Evolutionary conservation across 2,797 vertebrate species (phyloP).

Genomic region (Myripristis murdjan): DNA sequence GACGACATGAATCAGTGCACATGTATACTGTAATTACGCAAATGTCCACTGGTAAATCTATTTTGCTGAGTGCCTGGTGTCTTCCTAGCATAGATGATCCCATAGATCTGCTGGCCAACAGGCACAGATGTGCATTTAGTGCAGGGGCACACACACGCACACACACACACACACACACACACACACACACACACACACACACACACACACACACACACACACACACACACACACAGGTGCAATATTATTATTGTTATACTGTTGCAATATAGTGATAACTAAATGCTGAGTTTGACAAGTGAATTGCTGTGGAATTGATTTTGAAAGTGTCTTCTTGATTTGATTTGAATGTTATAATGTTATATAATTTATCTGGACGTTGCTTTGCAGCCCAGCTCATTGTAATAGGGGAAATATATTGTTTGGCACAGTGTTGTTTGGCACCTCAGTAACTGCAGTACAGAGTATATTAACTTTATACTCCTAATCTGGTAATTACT

Average conservation of each 20-base stretch:
- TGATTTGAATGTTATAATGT: no score
- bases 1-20: slow-evolving; percentile 55
- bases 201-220: slow-evolving; percentile 8
- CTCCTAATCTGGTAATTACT: no score
- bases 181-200: slow-evolving; percentile 5
- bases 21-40: slow-evolving; percentile 58
- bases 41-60: slow-evolving; percentile 55
- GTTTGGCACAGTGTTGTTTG: no score
- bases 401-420: no score
- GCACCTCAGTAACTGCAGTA: not conserved
- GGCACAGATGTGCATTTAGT: slow-evolving; percentile 46
- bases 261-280: not conserved
- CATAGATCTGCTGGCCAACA: slow-evolving; percentile 36
- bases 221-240: slow-evolving; percentile 4
- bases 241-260: not conserved
- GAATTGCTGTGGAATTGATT: not conserved
- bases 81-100: slow-evolving; percentile 33
- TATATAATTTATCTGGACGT: no score
- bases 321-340: no score
- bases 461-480: no score
- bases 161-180: slow-evolving; percentile 9
- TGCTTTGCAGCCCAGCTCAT: no score
- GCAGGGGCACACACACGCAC: slow-evolving; percentile 8
- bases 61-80: slow-evolving; percentile 27
- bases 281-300: not conserved